phyloP scores from a whole-genome alignment of 2,113 vertebrate genomes.

The Thalassoma bifasciatum region DNA sequence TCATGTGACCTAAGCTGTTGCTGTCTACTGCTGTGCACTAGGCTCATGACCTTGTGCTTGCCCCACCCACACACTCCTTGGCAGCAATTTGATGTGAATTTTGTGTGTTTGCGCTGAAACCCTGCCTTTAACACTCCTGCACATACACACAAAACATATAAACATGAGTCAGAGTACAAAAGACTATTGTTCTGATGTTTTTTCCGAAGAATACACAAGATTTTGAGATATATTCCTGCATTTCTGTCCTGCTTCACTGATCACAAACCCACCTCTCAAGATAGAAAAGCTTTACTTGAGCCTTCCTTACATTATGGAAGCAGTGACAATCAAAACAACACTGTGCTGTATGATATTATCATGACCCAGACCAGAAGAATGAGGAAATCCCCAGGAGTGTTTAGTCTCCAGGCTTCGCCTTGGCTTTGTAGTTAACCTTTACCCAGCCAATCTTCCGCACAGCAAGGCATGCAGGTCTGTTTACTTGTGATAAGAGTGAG shows the following conservation, averaged over 20 bases:
- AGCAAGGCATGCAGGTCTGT: slow-evolving; percentile 60
- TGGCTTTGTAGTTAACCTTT: slow-evolving; percentile 80
- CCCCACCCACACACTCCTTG: slow-evolving; percentile 31
- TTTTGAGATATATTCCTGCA: slow-evolving; percentile 3
- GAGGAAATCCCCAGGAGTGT: slow-evolving; percentile 73
- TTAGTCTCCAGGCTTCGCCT: slow-evolving; percentile 62
- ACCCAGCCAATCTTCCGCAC: slow-evolving; percentile 62
- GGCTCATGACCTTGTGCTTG: slow-evolving; percentile 20
- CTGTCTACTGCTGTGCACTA: slow-evolving; percentile 16
- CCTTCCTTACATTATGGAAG: not conserved
- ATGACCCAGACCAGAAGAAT: slow-evolving; percentile 62
- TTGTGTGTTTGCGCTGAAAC: not conserved
- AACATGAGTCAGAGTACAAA: slow-evolving; percentile 19
- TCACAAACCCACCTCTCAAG: slow-evolving; percentile 39
- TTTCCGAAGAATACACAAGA: slow-evolving; percentile 23
- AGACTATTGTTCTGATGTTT: slow-evolving; percentile 39
- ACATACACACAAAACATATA: slow-evolving; percentile 11
- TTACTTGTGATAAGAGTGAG: slow-evolving; percentile 71
- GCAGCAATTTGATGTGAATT: slow-evolving; percentile 15
- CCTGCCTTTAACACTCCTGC: not conserved
- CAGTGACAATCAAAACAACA: slow-evolving; percentile 47
- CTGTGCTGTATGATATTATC: slow-evolving; percentile 58
- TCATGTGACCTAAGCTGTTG: slow-evolving; percentile 30
- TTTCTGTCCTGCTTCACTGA: slow-evolving; percentile 17
- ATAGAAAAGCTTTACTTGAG: slow-evolving; percentile 2